Conservation (phyloP, 1,140 invertebrate species). For the Eumaeus atala region DNA sequence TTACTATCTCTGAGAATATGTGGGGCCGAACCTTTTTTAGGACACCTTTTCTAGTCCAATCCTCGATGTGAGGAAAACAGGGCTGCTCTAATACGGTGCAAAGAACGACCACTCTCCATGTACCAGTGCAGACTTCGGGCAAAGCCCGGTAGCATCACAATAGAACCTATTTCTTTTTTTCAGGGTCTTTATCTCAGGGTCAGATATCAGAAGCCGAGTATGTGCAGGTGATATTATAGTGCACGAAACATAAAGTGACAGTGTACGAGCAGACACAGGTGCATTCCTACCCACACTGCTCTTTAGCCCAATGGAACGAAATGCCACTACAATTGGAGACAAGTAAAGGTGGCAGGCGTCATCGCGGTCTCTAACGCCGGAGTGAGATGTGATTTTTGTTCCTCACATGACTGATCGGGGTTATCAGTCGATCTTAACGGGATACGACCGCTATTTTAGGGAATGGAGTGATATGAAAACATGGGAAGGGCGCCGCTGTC, state of each 20-base stretch:
- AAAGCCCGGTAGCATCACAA: constrained; percentile 15
- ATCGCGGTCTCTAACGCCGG: not conserved
- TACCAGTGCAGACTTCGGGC: constrained; percentile 15
- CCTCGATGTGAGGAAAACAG: not conserved
- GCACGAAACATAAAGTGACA: constrained; percentile 8
- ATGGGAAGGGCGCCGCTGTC: constrained; percentile 5
- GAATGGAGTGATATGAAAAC: not conserved
- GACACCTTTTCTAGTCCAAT: constrained; percentile 9
- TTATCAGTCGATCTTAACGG: not conserved
- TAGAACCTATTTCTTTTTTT: constrained; percentile 13
- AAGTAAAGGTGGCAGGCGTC: constrained; percentile 1
- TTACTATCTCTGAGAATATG: constrained; percentile 16
- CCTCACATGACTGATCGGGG: not conserved
- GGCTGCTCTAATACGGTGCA: constrained; percentile 10
- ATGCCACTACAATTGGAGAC: constrained; percentile 4
- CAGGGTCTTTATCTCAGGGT: constrained; percentile 14
- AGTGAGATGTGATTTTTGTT: not conserved
- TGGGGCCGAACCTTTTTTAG: not conserved
- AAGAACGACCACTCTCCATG: constrained; percentile 20
- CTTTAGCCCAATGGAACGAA: constrained; percentile 12
- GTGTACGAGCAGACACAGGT: constrained; percentile 15
- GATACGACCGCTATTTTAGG: too few relatives aligned
- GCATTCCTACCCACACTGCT: constrained; percentile 2
- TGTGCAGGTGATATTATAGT: constrained; percentile 10
- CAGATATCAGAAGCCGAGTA: not conserved